A percentile compares a stretch with the other conserved stretches of the same genome.
Conservation (phyloP, 2,797 vertebrate genomes). For the Phataginus tricuspis region DNA sequence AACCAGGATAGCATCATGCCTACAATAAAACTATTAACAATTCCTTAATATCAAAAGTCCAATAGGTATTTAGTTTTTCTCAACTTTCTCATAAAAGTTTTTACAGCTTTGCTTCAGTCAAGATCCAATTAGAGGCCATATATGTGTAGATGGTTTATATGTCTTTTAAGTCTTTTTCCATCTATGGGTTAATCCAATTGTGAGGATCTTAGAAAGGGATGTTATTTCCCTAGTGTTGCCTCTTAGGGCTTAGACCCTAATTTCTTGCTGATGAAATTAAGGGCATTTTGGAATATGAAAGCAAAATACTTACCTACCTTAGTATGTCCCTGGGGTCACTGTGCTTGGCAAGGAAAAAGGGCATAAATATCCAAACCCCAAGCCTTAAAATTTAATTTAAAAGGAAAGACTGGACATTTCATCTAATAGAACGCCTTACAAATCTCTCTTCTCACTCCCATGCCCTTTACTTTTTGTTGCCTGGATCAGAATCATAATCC, state of each 20-base stretch:
- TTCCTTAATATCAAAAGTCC: slow-evolving; percentile 30
- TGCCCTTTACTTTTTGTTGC: background rate
- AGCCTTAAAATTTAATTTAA: slow-evolving; percentile 45
- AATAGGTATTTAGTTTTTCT: slow-evolving; percentile 25
- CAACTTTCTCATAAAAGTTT: background rate
- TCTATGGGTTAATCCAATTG: background rate
- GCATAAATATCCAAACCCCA: slow-evolving; percentile 35
- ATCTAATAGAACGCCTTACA: slow-evolving; percentile 25
- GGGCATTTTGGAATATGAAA: background rate
- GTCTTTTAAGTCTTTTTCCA: background rate
- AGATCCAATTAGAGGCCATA: background rate
- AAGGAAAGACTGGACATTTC: slow-evolving; percentile 16
- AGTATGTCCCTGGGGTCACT: slow-evolving; percentile 37
- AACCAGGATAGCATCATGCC: background rate
- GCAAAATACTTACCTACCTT: slow-evolving; percentile 53
- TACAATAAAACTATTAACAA: background rate
- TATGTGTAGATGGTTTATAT: background rate
- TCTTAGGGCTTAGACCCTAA: slow-evolving; percentile 12
- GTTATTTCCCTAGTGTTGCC: background rate
- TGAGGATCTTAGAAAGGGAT: background rate
- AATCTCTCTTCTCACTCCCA: background rate
- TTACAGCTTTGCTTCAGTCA: background rate
- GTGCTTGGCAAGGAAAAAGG: slow-evolving; percentile 41
- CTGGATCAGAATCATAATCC: background rate
- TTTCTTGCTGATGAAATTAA: slow-evolving; percentile 61